Percentiles rank a stretch among this genome's conserved stretches.
These are phyloP conservation scores for Ceratina australensis DNA, from an alignment of 1,140 invertebrate genomes.

Conservation along the genomic window DNA sequence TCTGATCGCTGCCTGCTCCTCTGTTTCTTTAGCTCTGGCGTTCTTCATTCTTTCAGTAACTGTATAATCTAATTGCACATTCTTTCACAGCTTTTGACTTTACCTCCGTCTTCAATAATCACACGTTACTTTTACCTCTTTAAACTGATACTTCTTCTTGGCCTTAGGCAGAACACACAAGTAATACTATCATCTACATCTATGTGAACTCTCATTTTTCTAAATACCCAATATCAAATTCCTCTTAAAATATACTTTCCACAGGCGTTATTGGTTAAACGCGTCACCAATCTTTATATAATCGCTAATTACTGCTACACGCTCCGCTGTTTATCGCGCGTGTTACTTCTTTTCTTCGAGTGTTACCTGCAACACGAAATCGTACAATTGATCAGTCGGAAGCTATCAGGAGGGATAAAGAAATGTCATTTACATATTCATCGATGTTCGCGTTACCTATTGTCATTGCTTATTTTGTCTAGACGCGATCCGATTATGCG, in stretches of 20 bases:
- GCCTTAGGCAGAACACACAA: conserved; percentile 48
- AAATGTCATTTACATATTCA: conserved; percentile 13
- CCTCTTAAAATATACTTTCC: conserved; percentile 39
- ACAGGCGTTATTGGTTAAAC: conserved; percentile 33
- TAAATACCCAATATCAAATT: conserved; percentile 23
- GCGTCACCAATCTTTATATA: not conserved
- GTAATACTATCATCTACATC: conserved; percentile 29
- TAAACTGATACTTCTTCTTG: conserved; percentile 56
- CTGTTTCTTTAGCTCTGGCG: conserved; percentile 74
- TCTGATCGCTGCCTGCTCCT: conserved; percentile 75
- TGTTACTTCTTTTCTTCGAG: not conserved
- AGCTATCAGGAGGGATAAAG: not conserved
- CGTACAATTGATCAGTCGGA: not conserved
- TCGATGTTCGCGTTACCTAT: not conserved
- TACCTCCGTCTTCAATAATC: conserved; percentile 60
- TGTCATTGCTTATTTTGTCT: not conserved
- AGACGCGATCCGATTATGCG: not conserved
- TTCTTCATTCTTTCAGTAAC: conserved; percentile 77
- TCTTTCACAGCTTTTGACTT: conserved; percentile 76
- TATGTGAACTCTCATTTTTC: conserved; percentile 51
- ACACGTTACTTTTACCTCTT: conserved; percentile 67
- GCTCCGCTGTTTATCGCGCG: not conserved
- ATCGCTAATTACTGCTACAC: not conserved
- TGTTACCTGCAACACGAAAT: conserved; percentile 33
- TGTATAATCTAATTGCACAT: conserved; percentile 70